These are phyloP conservation scores for Bergia puertoricense DNA, from an alignment of 92 coral and sea anemone genomes.

Conservation along the genomic window DNA sequence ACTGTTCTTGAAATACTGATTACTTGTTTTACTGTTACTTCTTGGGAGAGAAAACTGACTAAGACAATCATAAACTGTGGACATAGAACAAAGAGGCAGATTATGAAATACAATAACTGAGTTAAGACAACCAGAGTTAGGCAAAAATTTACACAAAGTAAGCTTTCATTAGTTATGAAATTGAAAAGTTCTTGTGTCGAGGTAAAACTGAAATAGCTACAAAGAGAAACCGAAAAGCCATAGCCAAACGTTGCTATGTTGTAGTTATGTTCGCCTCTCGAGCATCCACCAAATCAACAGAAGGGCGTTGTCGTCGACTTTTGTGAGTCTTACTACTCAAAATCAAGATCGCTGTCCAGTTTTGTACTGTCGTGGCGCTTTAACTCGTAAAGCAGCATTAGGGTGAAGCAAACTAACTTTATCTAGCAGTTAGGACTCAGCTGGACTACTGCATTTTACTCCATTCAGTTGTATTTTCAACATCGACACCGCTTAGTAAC, in stretches of 20 bases:
- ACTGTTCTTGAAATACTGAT: too few species aligned
- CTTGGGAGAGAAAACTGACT: too few species aligned
- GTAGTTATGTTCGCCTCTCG: background rate
- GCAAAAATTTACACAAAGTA: too few species aligned
- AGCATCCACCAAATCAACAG: background rate
- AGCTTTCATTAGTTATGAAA: background rate
- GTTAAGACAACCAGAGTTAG: too few species aligned
- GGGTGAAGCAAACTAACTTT: background rate
- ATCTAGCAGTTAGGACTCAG: background rate
- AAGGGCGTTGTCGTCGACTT: background rate
- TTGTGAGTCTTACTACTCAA: background rate
- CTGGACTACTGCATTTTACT: background rate
- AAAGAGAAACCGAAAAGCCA: background rate
- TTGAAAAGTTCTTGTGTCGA: background rate
- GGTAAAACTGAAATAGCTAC: background rate
- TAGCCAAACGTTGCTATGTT: background rate
- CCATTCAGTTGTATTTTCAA: too few species aligned
- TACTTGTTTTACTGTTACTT: too few species aligned
- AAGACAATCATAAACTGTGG: too few species aligned
- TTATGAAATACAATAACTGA: too few species aligned
- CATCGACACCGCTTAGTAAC: too few species aligned
- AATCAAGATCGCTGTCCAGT: background rate
- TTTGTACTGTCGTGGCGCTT: too few species aligned
- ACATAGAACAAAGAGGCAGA: too few species aligned
- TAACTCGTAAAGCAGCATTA: too few species aligned